Evolutionary conservation across 2,888 invertebrate genomes (phyloP).

Genomic region (Tuta absoluta): DNA sequence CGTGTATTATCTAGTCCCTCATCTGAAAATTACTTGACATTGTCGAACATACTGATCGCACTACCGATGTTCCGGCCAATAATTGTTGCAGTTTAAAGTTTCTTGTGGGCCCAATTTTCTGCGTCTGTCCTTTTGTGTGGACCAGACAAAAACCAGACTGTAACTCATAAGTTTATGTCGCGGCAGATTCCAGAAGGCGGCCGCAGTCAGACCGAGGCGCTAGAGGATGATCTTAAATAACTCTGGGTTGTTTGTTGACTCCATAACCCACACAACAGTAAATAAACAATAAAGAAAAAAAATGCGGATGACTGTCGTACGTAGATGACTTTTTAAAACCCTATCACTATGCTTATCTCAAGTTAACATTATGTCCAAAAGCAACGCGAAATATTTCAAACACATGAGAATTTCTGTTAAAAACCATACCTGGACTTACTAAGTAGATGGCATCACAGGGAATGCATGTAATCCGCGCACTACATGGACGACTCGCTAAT

Average conservation of each 20-base stretch:
- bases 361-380: neutral
- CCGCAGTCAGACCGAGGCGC: neutral
- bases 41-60: conserved; percentile 14
- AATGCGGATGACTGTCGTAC: neutral
- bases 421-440: neutral
- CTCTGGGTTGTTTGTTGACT: neutral
- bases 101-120: conserved; percentile 40
- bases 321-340: neutral
- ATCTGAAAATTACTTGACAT: conserved; percentile 2
- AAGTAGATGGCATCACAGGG: conserved; percentile 1
- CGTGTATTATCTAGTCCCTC: neutral
- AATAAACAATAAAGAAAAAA: neutral
- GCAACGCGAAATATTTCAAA: conserved; percentile 8
- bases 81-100: conserved; percentile 38
- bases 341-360: neutral
- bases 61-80: conserved; percentile 25
- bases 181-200: conserved; percentile 60
- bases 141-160: conserved; percentile 56
- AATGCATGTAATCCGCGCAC: conserved; percentile 19
- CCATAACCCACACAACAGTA: neutral
- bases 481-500: conserved; percentile 13
- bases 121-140: conserved; percentile 43
- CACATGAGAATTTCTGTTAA: neutral
- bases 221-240: conserved; percentile 20
- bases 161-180: conserved; percentile 75